Percentiles rank a stretch among this genome's conserved stretches.
phyloP scores from a whole-genome alignment of 2,888 invertebrate species.

The Drosophila neonasuta region DNA sequence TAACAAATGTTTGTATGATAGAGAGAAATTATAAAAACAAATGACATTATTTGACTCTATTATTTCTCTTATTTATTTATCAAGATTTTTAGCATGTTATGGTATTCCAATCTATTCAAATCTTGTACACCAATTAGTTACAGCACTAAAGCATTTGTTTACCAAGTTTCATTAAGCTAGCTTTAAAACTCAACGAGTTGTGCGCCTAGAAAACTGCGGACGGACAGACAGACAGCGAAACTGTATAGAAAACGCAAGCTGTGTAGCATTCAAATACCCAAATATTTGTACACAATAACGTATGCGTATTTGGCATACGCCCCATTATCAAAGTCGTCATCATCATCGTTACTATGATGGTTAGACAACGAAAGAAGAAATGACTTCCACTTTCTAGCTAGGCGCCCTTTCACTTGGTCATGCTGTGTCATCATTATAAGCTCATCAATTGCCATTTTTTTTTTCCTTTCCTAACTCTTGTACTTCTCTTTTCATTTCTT shows the following conservation, averaged over 20 bases:
- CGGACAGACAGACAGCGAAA: background rate
- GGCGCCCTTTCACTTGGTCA: constrained; percentile 68
- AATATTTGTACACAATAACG: constrained; percentile 3
- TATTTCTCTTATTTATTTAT: background rate
- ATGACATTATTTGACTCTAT: background rate
- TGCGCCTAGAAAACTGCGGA: background rate
- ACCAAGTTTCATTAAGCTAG: background rate
- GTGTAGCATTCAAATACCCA: background rate
- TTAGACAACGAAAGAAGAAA: constrained; percentile 48
- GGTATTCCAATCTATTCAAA: background rate
- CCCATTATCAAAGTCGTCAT: constrained; percentile 8
- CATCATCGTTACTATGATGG: constrained; percentile 24
- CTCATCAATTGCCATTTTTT: constrained; percentile 44
- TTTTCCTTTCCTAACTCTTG: background rate
- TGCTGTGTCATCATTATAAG: constrained; percentile 59
- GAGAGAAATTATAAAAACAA: background rate
- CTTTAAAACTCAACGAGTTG: background rate
- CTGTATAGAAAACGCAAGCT: background rate
- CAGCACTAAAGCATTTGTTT: background rate
- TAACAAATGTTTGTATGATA: background rate
- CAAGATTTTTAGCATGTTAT: background rate
- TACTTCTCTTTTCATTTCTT: constrained; percentile 25
- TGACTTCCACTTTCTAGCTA: constrained; percentile 75
- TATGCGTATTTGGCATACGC: constrained; percentile 36
- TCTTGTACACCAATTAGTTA: background rate